A percentile compares a stretch with the other conserved stretches of the same genome.
phyloP scores from a whole-genome alignment of 2,113 vertebrate species.

The Anarrhichthys ocellatus region DNA sequence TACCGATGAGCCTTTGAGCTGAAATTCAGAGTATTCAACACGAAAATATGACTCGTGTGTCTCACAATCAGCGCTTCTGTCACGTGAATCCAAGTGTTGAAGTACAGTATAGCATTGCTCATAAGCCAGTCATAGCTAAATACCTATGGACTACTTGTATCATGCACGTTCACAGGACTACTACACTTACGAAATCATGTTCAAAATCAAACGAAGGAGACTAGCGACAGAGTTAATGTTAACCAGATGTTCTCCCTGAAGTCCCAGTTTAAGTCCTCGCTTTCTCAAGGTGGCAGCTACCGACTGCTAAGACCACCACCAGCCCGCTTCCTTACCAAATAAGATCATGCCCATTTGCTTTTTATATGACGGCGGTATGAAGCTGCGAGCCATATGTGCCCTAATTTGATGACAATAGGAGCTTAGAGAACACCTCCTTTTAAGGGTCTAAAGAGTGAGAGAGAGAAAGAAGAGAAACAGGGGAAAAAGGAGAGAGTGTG shows the following conservation, averaged over 20 bases:
- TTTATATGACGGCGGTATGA: constrained; percentile 44
- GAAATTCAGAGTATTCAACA: constrained; percentile 16
- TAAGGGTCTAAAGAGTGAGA: constrained; percentile 60
- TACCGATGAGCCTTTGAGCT: constrained; percentile 42
- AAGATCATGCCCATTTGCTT: constrained; percentile 44
- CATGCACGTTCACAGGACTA: constrained; percentile 11
- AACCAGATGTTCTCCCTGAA: constrained; percentile 71
- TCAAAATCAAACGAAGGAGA: constrained; percentile 30
- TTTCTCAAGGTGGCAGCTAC: constrained; percentile 62
- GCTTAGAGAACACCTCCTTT: constrained; percentile 70
- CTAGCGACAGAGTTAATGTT: constrained; percentile 55
- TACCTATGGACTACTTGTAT: not conserved
- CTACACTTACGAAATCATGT: not conserved
- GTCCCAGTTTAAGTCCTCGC: constrained; percentile 33
- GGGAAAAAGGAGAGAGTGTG: constrained; percentile 20
- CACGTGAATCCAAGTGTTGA: constrained; percentile 16
- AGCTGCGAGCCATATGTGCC: constrained; percentile 59
- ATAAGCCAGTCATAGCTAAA: not conserved
- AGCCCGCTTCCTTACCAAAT: constrained; percentile 33
- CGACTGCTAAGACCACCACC: constrained; percentile 21
- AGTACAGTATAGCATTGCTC: not conserved
- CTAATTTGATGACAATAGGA: constrained; percentile 52
- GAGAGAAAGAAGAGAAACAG: not conserved
- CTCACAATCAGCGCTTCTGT: constrained; percentile 27
- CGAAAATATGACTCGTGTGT: constrained; percentile 38